These are phyloP conservation scores for Zygogramma bicolorata DNA, from an alignment of 2,888 invertebrate genomes.

Conservation along the genomic window DNA sequence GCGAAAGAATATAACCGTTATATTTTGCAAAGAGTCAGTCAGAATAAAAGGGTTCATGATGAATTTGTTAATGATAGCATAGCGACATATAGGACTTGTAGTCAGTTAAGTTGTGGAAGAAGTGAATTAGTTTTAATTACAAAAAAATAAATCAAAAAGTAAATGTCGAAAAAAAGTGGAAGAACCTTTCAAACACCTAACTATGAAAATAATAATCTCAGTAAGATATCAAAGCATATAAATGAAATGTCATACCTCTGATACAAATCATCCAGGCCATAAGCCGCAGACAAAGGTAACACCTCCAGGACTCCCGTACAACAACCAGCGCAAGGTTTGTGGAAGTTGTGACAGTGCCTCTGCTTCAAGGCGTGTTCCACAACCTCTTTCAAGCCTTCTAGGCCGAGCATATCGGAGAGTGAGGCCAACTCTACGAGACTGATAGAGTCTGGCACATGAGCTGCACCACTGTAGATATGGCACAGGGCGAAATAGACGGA, in stretches of 20 bases:
- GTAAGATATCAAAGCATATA: background rate
- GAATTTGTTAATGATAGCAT: no score
- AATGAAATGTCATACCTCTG: conserved; percentile 73
- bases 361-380: conserved; percentile 86
- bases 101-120: no score
- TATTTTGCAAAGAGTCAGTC: no score
- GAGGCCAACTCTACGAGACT: conserved; percentile 89
- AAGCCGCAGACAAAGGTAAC: conserved; percentile 85
- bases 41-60: no score
- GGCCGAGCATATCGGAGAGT: conserved; percentile 88
- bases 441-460: conserved; percentile 87
- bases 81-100: no score
- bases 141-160: no score
- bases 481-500: conserved; percentile 92
- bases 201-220: background rate
- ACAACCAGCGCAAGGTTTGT: conserved; percentile 92
- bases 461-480: conserved; percentile 94
- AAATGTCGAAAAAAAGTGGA: no score
- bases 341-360: conserved; percentile 92
- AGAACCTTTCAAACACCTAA: background rate
- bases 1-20: no score
- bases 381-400: conserved; percentile 93
- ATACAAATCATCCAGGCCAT: conserved; percentile 89
- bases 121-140: no score
- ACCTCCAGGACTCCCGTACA: conserved; percentile 87